Conservation (phyloP, 1,140 invertebrate species). For the Orius insidiosus region DNA sequence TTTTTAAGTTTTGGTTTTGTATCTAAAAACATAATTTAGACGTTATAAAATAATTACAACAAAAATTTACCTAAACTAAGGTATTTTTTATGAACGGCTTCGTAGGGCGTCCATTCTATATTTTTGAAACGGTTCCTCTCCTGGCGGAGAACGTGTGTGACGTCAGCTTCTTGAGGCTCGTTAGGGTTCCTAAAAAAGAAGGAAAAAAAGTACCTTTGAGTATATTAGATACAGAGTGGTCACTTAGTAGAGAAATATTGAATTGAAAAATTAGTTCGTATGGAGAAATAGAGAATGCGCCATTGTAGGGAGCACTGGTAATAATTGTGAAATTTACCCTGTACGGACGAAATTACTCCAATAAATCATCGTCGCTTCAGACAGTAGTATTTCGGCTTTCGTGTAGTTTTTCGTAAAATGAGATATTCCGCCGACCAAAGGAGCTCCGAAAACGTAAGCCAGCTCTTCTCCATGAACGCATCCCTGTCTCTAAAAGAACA, state of each 20-base stretch:
- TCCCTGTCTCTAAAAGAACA: conserved; percentile 23
- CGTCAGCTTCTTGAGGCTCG: conserved; percentile 50
- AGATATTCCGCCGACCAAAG: conserved; percentile 23
- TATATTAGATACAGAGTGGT: not conserved
- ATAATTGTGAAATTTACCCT: no score
- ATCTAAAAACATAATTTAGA: conserved; percentile 34
- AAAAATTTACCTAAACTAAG: conserved; percentile 53
- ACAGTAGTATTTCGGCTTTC: conserved; percentile 34
- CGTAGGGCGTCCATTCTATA: conserved; percentile 81
- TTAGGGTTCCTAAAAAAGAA: conserved; percentile 62
- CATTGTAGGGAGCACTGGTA: no score
- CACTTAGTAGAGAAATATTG: no score
- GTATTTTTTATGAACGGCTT: conserved; percentile 82
- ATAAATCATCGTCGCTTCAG: conserved; percentile 41
- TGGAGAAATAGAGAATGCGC: not conserved
- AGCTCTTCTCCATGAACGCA: conserved; percentile 38
- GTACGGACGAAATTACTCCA: conserved; percentile 49
- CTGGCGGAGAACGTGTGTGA: conserved; percentile 43
- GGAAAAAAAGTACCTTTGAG: not conserved
- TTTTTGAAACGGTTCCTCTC: conserved; percentile 62
- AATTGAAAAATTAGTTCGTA: no score
- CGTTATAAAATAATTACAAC: no score
- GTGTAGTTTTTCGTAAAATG: conserved; percentile 35
- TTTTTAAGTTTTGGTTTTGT: conserved; percentile 77
- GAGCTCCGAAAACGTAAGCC: conserved; percentile 36